phyloP scores from a whole-genome alignment of 2,113 vertebrate species.

The Thymallus thymallus region DNA sequence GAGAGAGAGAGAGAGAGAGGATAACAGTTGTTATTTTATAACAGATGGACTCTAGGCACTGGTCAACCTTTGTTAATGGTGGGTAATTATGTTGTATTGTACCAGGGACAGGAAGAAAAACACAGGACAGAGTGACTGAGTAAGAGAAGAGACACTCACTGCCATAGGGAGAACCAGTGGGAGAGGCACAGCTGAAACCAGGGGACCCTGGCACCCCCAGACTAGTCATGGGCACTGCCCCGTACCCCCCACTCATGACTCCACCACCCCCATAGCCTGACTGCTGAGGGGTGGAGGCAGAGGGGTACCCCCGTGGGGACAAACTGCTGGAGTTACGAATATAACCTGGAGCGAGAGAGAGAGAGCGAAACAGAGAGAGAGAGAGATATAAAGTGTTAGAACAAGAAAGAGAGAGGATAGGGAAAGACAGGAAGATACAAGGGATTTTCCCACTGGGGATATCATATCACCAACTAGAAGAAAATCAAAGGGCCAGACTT shows the following conservation, averaged over 20 bases:
- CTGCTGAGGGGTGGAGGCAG: slow-evolving; percentile 95
- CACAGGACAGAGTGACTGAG: no score
- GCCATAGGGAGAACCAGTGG: slow-evolving; percentile 93
- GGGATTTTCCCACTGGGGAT: no score
- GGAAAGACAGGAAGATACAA: no score
- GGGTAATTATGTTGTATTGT: neutral
- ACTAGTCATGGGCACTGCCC: slow-evolving; percentile 94
- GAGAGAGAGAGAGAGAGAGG: no score
- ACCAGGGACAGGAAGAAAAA: neutral
- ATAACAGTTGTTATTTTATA: neutral
- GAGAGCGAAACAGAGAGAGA: neutral
- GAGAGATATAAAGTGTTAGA: slow-evolving; percentile 1
- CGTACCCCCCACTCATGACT: slow-evolving; percentile 94
- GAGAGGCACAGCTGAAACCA: slow-evolving; percentile 92
- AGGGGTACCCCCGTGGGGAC: slow-evolving; percentile 93
- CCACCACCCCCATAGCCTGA: slow-evolving; percentile 88
- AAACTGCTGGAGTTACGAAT: slow-evolving; percentile 95
- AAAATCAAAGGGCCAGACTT: no score
- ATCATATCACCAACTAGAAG: no score
- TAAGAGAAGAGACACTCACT: slow-evolving; percentile 62
- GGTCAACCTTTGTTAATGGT: neutral
- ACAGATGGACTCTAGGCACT: no score
- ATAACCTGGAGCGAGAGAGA: slow-evolving; percentile 77
- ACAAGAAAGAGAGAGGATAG: neutral
- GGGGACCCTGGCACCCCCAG: slow-evolving; percentile 93